Evolutionary conservation across 2,797 vertebrate species (phyloP).

Genomic region (Bradypodion ventrale): DNA sequence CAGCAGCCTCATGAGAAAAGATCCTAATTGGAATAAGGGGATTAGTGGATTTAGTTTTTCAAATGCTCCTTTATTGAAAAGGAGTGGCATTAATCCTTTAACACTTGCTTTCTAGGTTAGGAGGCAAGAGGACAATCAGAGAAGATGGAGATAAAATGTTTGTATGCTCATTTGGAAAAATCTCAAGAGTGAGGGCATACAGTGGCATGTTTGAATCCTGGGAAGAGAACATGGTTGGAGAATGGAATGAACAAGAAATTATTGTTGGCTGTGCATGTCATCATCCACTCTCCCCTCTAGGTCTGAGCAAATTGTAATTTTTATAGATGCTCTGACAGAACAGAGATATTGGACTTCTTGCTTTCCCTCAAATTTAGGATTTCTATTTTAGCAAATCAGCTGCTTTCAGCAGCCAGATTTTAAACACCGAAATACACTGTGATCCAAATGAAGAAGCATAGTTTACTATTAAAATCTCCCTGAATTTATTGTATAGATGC

Average conservation of each 20-base stretch:
- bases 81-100: conserved; percentile 57
- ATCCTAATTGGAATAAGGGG: conserved; percentile 55
- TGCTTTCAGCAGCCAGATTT: background rate
- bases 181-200: background rate
- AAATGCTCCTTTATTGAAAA: conserved; percentile 54
- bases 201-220: background rate
- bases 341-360: background rate
- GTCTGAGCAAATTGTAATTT: background rate
- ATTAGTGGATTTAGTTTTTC: conserved; percentile 61
- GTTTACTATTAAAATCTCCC: background rate
- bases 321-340: background rate
- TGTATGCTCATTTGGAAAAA: background rate
- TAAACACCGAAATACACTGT: background rate
- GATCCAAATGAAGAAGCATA: background rate
- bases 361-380: background rate
- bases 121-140: background rate
- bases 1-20: conserved; percentile 37
- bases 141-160: background rate
- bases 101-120: conserved; percentile 43
- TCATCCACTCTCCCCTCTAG: background rate
- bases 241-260: background rate
- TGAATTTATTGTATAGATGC: background rate
- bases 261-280: background rate
- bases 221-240: background rate
- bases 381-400: background rate